A percentile compares a stretch with the other conserved stretches of the same genome.
Conservation (phyloP, 2,888 invertebrate genomes). For the Eurytoma californica region DNA sequence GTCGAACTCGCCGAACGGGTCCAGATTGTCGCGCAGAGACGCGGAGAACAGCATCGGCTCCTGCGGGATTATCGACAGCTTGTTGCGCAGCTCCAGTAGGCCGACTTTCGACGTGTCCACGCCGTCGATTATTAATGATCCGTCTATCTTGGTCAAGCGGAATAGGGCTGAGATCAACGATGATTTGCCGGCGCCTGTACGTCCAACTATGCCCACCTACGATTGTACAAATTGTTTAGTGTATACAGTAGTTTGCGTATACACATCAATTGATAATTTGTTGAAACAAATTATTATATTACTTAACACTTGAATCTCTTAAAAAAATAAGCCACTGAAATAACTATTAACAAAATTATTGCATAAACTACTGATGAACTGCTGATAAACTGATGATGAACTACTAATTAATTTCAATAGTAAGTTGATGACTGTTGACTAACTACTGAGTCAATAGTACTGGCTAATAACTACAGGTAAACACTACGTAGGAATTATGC, state of each 20-base stretch:
- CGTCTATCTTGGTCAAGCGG: slow-evolving; percentile 86
- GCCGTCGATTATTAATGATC: slow-evolving; percentile 85
- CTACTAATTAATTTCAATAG: too few relatives aligned
- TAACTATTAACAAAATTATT: too few relatives aligned
- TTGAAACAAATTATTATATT: not conserved
- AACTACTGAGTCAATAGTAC: too few relatives aligned
- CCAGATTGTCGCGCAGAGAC: slow-evolving; percentile 89
- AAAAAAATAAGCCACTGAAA: too few relatives aligned
- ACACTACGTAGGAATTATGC: too few relatives aligned
- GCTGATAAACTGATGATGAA: too few relatives aligned
- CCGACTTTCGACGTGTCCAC: slow-evolving; percentile 84
- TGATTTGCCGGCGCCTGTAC: slow-evolving; percentile 93
- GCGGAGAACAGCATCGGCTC: slow-evolving; percentile 92
- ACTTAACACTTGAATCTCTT: too few relatives aligned
- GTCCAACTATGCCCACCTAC: slow-evolving; percentile 89
- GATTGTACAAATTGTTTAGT: not conserved
- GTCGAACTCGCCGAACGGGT: slow-evolving; percentile 85
- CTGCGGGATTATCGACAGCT: slow-evolving; percentile 95
- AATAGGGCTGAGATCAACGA: slow-evolving; percentile 90
- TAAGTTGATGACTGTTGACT: too few relatives aligned
- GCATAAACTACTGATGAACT: too few relatives aligned
- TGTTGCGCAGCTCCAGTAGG: slow-evolving; percentile 85
- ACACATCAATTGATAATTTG: not conserved
- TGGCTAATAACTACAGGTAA: too few relatives aligned
- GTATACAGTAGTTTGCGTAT: not conserved